Evolutionary conservation across 2,797 vertebrate species (phyloP), one percentile per base, ranked within the genome.

Genomic region (Limosa lapponica): DNA sequence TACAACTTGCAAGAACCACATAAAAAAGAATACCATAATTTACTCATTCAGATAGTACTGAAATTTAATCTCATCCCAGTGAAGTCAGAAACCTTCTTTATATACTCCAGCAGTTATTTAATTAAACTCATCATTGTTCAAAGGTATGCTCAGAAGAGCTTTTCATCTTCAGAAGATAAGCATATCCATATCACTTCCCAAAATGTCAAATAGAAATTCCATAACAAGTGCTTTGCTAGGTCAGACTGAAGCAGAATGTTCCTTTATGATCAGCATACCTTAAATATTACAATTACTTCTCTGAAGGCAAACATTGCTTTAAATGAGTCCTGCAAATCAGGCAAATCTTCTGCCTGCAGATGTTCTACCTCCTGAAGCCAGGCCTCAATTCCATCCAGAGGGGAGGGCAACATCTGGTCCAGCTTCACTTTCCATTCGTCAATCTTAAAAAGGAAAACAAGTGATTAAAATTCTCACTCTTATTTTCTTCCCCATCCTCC

Each of bases 291-390:
- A 57, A 98, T 98, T 90, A 98, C 98, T 94, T 98, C 98, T 48
- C 97, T 97, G 55, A 98, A 98, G 32, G 96, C 96, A 80, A 98
- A 94, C 11, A 98, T 97, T 16, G 98, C 98, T 88, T 96, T 97
- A 58, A 95, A 95, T 1, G 98, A 98, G 89, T 99, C 98, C 87
- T 97, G 98, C 5, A 97, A 96, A 73, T 98, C 96, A 1, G 97
- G 97, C 67, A 98, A 96, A 70, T 98, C 98, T 69, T 98, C 98
- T 3, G 95, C 90, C 90, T 98, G 96, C 51, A 98, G 97, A 23
- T 71, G 95, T 95, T 99, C 99, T 0, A 98, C 79, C 34, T 98
- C 98, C 91, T 98, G 97, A 67, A 99, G 97, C 99, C 99, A 99
- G 49, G 85, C 89, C 71, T 99, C 99, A 24, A 98, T 98, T 3